These are phyloP conservation scores for Mergus octosetaceus DNA, from an alignment of 2,797 vertebrate species.

Conservation along the genomic window DNA sequence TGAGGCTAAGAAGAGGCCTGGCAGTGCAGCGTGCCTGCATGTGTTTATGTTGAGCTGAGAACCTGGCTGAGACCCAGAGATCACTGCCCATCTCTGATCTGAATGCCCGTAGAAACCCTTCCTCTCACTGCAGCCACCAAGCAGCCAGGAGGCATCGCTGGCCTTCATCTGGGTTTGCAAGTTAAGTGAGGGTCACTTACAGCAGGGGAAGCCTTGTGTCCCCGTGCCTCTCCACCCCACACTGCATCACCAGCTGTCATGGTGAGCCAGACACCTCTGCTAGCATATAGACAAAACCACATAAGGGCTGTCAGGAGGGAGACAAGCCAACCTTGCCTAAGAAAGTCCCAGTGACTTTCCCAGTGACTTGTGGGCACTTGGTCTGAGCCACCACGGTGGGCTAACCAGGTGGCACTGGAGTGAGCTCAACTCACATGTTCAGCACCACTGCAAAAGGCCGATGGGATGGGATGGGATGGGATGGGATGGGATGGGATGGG, in stretches of 20 bases:
- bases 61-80: neutral
- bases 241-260: neutral
- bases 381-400: rapidly evolving
- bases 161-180: neutral
- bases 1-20: neutral
- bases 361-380: neutral
- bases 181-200: neutral
- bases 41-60: neutral
- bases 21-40: neutral
- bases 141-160: neutral
- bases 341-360: neutral
- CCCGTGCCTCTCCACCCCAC: neutral
- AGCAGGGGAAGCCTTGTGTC: neutral
- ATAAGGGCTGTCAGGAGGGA: neutral
- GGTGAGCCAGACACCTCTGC: neutral
- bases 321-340: neutral
- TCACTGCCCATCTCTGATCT: neutral
- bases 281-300: neutral
- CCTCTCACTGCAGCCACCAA: neutral
- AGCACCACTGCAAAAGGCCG: neutral
- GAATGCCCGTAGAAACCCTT: neutral
- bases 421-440: neutral
- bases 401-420: neutral
- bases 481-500: too few species aligned
- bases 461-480: too few species aligned